phyloP scores from a whole-genome alignment of 2,888 invertebrate species.

The Synergus japonicus region DNA sequence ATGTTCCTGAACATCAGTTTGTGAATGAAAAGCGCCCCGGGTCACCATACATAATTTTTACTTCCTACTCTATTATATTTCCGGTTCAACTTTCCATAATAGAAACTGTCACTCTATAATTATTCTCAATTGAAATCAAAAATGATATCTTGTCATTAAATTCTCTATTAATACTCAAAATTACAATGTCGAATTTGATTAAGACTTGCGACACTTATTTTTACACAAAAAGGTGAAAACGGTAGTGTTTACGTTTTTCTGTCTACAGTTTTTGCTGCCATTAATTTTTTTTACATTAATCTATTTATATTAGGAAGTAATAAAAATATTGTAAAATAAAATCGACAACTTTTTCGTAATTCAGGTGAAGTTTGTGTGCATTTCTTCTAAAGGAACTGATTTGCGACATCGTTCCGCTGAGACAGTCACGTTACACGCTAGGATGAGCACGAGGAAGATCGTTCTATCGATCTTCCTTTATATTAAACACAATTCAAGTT shows the following conservation, averaged over 20 bases:
- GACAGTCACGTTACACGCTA: conserved; percentile 55
- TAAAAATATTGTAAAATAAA: neutral
- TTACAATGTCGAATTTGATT: no score
- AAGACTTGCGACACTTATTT: no score
- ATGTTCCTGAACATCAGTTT: conserved; percentile 51
- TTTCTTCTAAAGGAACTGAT: conserved; percentile 35
- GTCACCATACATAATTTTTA: conserved; percentile 31
- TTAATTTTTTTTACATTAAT: conserved; percentile 1
- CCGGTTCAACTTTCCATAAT: conserved; percentile 2
- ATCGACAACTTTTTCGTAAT: neutral
- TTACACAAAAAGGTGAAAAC: no score
- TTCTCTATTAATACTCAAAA: neutral
- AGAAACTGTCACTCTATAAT: neutral
- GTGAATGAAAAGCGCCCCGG: conserved; percentile 28
- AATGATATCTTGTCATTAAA: neutral
- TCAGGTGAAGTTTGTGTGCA: conserved; percentile 8
- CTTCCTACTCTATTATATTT: conserved; percentile 12
- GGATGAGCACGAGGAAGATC: conserved; percentile 51
- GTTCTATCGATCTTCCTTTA: conserved; percentile 40
- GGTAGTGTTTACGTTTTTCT: no score
- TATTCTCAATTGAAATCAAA: neutral
- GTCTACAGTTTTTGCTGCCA: neutral
- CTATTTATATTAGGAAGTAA: neutral
- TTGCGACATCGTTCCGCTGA: conserved; percentile 50
- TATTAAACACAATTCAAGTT: conserved; percentile 27